Base-by-base conservation (phyloP, 1,140 invertebrate species). In the Drosophila erecta region DNA sequence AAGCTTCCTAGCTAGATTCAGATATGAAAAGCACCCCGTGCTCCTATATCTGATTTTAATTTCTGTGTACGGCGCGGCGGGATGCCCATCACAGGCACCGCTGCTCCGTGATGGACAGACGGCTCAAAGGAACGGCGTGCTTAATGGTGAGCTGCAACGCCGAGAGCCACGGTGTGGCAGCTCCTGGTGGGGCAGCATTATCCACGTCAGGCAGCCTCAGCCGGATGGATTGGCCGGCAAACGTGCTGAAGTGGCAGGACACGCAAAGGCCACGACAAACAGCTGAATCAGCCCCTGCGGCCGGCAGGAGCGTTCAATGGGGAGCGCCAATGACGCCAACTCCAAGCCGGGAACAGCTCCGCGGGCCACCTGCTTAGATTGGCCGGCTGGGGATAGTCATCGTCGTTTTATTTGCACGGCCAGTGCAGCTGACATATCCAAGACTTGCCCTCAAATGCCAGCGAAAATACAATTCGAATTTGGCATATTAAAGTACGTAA, bases 161-260 rank as follows among this genome's bases (percentile, higher is more conserved):
- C 93, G 93, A 90, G 97, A 96, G 51, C 95, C 95, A 41, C 97
- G 92, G 43, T 11, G 24, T 4, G 46, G 22, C 14, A 27, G 62
- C 64, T 97, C 96, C 90, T 96, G 96, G 91, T 97, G 96, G 2
- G 96, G 96, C 79, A 96, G 92, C 96, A 97, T 62, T 94, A 93
- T 93, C 94, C 0, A 95, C 92, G 81, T 94, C 94, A 0, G 96
- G 94, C 94, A 0, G 96, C 94, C 12, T n/a, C n/a, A 14, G 30
- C 53, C 17, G 35, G 24, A 41, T 62, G 27, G 38, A 62, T 59
- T 59, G 59, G 59, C 95, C 95, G 96, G 2, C 96, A 91, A 17
- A 96, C 95, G 76, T 95, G 94, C 86, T 95, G 95, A 4, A 65
- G 66, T 2, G 95, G 95, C 41, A 96, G 87, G 37, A 70, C 94